Base-by-base conservation (phyloP, 2,888 invertebrate species). In the Proisotoma minuta region DNA sequence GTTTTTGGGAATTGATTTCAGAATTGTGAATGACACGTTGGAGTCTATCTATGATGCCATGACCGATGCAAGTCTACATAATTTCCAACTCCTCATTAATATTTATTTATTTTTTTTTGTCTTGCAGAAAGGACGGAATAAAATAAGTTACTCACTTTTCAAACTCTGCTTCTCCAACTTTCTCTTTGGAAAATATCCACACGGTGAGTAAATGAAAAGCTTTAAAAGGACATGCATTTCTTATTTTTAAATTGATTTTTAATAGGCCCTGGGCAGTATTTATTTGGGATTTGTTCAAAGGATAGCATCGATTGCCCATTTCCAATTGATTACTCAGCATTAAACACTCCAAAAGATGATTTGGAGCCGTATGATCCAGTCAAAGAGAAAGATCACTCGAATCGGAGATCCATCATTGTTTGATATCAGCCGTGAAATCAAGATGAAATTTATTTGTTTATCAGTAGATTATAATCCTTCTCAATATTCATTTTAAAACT, bases 291-390 rank as follows among this genome's bases (percentile, higher is more conserved):
- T 24, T 75, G 75, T 65, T 69, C 70, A 22, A 75, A 75, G 48
- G 76, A 76, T 57, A 75, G 75, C 40, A 68, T 76, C 60, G 65
- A 70, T 12, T 74, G 75, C 34, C 71, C 74, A 18, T 88, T 87
- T 76, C 87, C 87, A 3, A 85, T 88, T 57, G 87, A 88, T 80
- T 88, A 88, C 78, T 86, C 86, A 74, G 87, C 87, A 28, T 80
- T 87, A 67, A 87, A 87, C 78, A 84, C 86, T 1, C 84, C 86
- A 72, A 84, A 84, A 62, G 85, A 84, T 62, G 86, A 86, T 75
- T 77, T 86, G 65, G 87, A 87, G 77, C 85, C 85, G 65, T 87
- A 87, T 74, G 83, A 81, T 70, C 85, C 86, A 1, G 84, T 85
- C 76, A 84, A 84, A 73, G 84, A 84, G 77, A 84, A 72, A 50